Conservation (phyloP, 1,140 invertebrate genomes). For the Nautilus pompilius region DNA sequence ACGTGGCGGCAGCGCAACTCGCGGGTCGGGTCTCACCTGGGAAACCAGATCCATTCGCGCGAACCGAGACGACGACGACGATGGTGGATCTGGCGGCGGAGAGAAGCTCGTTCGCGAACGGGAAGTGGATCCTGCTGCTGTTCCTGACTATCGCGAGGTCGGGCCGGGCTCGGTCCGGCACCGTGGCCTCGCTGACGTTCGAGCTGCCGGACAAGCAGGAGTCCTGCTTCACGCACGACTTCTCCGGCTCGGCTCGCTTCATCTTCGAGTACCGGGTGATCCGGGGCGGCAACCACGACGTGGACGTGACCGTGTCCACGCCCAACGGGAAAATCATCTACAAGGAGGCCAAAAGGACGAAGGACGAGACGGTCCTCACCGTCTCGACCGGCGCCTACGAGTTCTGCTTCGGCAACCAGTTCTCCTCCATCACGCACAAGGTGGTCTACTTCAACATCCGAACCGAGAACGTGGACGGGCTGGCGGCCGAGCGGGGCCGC, state of each 20-base stretch:
- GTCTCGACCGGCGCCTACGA: conserved; percentile 70
- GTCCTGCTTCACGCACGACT: conserved; percentile 28
- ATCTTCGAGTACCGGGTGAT: conserved; percentile 71
- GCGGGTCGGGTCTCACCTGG: no score
- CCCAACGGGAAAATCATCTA: conserved; percentile 88
- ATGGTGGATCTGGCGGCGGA: no score
- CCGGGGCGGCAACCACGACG: conserved; percentile 95
- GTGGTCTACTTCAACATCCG: conserved; percentile 97
- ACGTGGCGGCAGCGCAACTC: no score
- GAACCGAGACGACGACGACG: no score
- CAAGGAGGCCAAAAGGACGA: conserved; percentile 82
- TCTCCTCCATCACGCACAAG: conserved; percentile 97
- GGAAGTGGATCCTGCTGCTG: no score
- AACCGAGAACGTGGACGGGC: conserved; percentile 80
- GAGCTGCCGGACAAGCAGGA: conserved; percentile 30
- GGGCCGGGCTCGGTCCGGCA: no score
- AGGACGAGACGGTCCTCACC: conserved; percentile 83
- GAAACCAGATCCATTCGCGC: no score
- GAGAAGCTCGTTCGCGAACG: no score
- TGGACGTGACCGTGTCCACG: conserved; percentile 87
- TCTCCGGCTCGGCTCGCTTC: conserved; percentile 18
- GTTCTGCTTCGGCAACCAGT: conserved; percentile 97
- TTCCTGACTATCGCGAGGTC: no score
- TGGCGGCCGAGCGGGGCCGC: conserved; percentile 61
- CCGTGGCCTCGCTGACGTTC: conserved; percentile 21